Evolutionary conservation across 2,888 invertebrate genomes (phyloP).

Genomic region (Cinara cedri): DNA sequence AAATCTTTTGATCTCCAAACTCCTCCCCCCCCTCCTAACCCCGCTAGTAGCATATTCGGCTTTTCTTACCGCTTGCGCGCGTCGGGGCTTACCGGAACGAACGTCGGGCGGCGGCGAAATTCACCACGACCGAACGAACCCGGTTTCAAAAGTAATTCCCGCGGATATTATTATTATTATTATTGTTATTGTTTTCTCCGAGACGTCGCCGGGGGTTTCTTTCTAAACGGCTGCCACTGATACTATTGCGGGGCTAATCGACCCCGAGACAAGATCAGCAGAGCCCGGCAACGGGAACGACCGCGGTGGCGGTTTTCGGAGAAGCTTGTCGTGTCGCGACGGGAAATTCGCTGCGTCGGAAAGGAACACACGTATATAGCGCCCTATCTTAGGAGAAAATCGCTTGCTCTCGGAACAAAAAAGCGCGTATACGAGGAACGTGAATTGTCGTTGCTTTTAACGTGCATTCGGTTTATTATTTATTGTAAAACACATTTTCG

Average conservation of each 20-base stretch:
- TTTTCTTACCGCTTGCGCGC: background rate
- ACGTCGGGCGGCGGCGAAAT: background rate
- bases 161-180: background rate
- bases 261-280: too few relatives aligned
- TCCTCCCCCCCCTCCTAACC: conserved; percentile 13
- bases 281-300: background rate
- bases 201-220: too few relatives aligned
- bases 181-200: background rate
- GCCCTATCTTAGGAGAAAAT: too few relatives aligned
- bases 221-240: too few relatives aligned
- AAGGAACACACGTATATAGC: too few relatives aligned
- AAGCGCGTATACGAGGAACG: too few relatives aligned
- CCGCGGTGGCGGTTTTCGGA: background rate
- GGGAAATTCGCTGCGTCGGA: too few relatives aligned
- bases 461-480: too few relatives aligned
- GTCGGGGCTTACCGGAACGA: background rate
- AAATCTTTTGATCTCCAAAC: conserved; percentile 55
- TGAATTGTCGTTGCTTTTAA: too few relatives aligned
- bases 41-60: conserved; percentile 1
- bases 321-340: background rate
- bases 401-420: too few relatives aligned
- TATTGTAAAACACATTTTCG: too few relatives aligned
- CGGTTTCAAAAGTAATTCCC: background rate
- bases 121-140: background rate
- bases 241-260: too few relatives aligned